These are phyloP conservation scores for Phallusia fumigata DNA, from an alignment of 23 tunicate genomes.

Conservation along the genomic window DNA sequence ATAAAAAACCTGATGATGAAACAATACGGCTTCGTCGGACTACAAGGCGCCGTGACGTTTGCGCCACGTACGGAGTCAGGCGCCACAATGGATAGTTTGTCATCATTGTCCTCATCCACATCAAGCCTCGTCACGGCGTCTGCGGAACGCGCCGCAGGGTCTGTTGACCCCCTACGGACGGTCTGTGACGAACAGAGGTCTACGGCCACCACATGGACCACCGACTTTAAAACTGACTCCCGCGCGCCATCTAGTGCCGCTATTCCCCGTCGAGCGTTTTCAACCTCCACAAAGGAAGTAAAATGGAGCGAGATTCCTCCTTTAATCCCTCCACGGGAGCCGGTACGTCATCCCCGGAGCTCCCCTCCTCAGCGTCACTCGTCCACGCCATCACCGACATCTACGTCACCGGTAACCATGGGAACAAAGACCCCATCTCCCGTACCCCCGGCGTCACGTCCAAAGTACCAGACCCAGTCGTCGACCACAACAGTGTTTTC, in stretches of 20 bases:
- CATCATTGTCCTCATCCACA: constrained; percentile 42
- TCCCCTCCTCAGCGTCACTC: constrained; percentile 49
- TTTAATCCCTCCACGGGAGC: constrained; percentile 86
- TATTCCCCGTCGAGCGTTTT: constrained; percentile 19
- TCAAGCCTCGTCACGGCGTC: constrained; percentile 41
- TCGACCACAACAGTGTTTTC: constrained; percentile 76
- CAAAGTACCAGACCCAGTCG: constrained; percentile 45
- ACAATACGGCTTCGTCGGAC: constrained; percentile 66
- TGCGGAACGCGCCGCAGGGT: constrained; percentile 44
- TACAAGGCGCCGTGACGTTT: constrained; percentile 33
- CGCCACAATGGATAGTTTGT: constrained; percentile 19
- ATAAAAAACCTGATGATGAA: constrained; percentile 82
- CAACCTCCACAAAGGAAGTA: constrained; percentile 21
- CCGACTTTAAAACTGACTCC: neutral
- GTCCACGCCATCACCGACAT: constrained; percentile 53
- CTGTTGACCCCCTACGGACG: constrained; percentile 44
- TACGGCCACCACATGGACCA: neutral
- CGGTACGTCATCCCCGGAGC: constrained; percentile 39
- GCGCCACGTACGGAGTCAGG: constrained; percentile 11
- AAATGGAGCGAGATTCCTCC: constrained; percentile 91
- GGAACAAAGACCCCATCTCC: constrained; percentile 11
- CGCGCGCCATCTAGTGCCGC: neutral
- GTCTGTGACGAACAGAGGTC: constrained; percentile 6
- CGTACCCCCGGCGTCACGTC: neutral
- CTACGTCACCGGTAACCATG: constrained; percentile 10